Base-by-base conservation (phyloP, 2,797 vertebrate genomes). In the Avahi laniger region DNA sequence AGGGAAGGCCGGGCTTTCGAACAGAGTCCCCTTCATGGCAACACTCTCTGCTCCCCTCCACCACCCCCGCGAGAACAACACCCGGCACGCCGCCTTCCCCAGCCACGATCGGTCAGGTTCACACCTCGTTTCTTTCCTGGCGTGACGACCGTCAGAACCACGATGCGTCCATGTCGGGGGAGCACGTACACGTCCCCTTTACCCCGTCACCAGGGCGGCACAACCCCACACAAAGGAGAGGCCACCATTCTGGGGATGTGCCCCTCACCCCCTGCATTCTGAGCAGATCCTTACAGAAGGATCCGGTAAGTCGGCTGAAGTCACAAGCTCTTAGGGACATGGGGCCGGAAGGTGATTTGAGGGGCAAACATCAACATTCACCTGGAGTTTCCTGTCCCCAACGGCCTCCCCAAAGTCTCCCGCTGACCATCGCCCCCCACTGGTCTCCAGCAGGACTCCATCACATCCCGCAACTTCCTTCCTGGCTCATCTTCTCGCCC, bases 101-200 rank as follows among this genome's bases (percentile, higher is more conserved):
- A 24, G 57, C 2, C 46, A 15, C 46, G 3, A 8, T 41, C 73
- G 89, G 38, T 26, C 15, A 10, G 85, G 46, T 3, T 24, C 20
- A 2, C 10, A 57, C 15, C 12, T 54, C 76, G 5, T 26, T 48
- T 43, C 18, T 38, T 14, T 7, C 28, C n/a, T 72, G 57, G 14
- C 1, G 1, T 46, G 52, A 35, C 1, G 52, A 46, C 4, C 20
- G 2, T 52, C 46, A 28, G 89, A 57, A 30, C 50, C n/a, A 43
- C 0, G 5, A 20, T 5, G 20, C 20, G 3, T 59, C 30, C 59
- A 5, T 1, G 9, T 6, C 0, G 2, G 28, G 13, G 17, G n/a
- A 12, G 24, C 17, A 17, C 46, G 18, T 61, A 26, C 4, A 30
- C 18, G 41, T 46, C 63, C 82, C 52, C 50, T 69, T 46, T 6